Percentiles rank a stretch among this genome's conserved stretches.
Evolutionary conservation across 2,888 invertebrate species (phyloP).

Genomic region (Caenorhabditis imperialis): DNA sequence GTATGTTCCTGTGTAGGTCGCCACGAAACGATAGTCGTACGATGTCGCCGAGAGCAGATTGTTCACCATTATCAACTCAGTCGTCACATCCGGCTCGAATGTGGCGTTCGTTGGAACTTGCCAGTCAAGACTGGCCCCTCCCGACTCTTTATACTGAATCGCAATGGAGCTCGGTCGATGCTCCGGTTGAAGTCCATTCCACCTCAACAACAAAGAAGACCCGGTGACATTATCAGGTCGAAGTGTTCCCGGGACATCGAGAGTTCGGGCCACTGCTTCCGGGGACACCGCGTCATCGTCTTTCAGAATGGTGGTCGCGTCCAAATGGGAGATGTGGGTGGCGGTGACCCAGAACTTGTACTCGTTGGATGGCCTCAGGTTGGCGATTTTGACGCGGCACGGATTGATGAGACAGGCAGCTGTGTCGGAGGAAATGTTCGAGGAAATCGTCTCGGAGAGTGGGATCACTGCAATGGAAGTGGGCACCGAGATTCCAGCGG

Average conservation of each 20-base stretch:
- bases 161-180: constrained; percentile 65
- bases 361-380: constrained; percentile 73
- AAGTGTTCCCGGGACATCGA: constrained; percentile 75
- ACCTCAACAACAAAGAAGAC: constrained; percentile 70
- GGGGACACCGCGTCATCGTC: constrained; percentile 74
- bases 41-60: constrained; percentile 72
- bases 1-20: constrained; percentile 68
- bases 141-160: constrained; percentile 70
- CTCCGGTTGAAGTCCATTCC: constrained; percentile 74
- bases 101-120: constrained; percentile 69
- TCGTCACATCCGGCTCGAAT: constrained; percentile 65
- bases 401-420: constrained; percentile 72
- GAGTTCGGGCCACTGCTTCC: constrained; percentile 69
- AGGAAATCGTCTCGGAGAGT: constrained; percentile 52
- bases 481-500: constrained; percentile 64
- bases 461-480: constrained; percentile 72
- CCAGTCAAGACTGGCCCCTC: constrained; percentile 69
- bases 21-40: constrained; percentile 76
- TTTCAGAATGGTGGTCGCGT: constrained; percentile 68
- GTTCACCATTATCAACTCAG: constrained; percentile 38
- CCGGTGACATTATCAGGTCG: constrained; percentile 75
- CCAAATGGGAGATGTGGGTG: constrained; percentile 72
- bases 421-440: constrained; percentile 64
- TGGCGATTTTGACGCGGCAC: constrained; percentile 74
- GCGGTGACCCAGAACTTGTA: constrained; percentile 78